A percentile compares a stretch with the other conserved stretches of the same genome.
Evolutionary conservation across 2,888 invertebrate genomes (phyloP).

Genomic region (Dione juno): DNA sequence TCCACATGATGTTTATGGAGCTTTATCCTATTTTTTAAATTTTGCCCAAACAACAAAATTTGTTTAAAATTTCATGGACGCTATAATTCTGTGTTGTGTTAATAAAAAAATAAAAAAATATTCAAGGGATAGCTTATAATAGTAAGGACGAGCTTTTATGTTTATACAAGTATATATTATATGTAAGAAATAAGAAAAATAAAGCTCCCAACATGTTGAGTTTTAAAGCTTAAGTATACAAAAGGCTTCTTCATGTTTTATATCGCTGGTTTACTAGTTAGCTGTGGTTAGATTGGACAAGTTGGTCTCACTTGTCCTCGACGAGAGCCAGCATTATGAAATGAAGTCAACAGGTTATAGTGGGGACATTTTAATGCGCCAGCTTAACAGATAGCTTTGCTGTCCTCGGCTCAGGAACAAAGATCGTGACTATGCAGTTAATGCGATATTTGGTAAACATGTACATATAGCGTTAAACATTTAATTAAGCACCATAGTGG

Average conservation of each 20-base stretch:
- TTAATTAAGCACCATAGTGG: too few relatives aligned
- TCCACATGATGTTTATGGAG: too few relatives aligned
- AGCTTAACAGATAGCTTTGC: slow-evolving; percentile 24
- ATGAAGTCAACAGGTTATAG: slow-evolving; percentile 22
- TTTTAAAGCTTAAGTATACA: too few relatives aligned
- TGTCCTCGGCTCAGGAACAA: slow-evolving; percentile 20
- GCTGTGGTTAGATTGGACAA: slow-evolving; percentile 7
- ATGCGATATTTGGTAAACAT: background rate
- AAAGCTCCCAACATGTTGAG: background rate
- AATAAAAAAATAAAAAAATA: too few relatives aligned
- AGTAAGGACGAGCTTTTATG: too few relatives aligned
- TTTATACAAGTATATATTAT: too few relatives aligned
- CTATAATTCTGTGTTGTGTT: too few relatives aligned
- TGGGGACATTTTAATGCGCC: slow-evolving; percentile 26
- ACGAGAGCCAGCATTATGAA: slow-evolving; percentile 14
- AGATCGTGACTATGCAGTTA: slow-evolving; percentile 11
- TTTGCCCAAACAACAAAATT: too few relatives aligned
- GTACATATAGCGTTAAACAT: background rate
- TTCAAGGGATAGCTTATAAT: too few relatives aligned
- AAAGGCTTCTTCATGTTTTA: background rate
- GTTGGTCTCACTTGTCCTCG: background rate
- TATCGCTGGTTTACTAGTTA: background rate
- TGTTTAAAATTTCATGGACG: too few relatives aligned
- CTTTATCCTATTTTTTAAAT: too few relatives aligned
- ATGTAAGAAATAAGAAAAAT: too few relatives aligned